Evolutionary conservation across 2,797 vertebrate genomes (phyloP).

Genomic region (Phalanger gymnotis): DNA sequence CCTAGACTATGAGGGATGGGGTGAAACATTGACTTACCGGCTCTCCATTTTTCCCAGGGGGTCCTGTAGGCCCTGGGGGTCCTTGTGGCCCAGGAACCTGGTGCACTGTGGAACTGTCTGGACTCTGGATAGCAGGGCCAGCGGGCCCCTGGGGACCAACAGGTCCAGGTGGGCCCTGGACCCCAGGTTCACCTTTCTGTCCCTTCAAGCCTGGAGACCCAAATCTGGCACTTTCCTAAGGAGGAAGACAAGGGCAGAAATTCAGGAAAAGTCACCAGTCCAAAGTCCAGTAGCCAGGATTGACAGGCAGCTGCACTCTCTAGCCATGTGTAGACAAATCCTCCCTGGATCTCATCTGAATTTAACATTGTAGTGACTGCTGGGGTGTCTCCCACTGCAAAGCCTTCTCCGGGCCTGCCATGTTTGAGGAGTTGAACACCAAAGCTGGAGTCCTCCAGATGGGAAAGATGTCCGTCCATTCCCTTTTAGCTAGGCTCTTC

Average conservation of each 20-base stretch:
- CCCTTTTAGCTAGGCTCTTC: not conserved
- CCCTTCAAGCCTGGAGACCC: constrained; percentile 90
- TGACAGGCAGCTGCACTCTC: too few relatives aligned
- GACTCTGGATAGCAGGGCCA: constrained; percentile 63
- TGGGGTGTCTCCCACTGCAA: not conserved
- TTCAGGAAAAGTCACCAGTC: not conserved
- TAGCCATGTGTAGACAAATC: not conserved
- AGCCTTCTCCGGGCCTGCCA: not conserved
- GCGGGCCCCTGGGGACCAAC: constrained; percentile 83
- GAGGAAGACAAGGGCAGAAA: not conserved
- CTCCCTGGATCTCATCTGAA: not conserved
- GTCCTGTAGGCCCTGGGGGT: constrained; percentile 85
- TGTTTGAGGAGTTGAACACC: not conserved
- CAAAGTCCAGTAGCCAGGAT: not conserved
- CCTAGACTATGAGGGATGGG: fast-evolving
- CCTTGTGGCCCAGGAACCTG: constrained; percentile 83
- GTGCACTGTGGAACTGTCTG: constrained; percentile 79
- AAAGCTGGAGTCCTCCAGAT: not conserved
- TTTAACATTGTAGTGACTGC: not conserved
- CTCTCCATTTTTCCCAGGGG: constrained; percentile 86
- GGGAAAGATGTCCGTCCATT: not conserved
- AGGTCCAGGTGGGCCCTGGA: constrained; percentile 82
- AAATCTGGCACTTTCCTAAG: constrained; percentile 91
- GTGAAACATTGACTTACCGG: constrained; percentile 90
- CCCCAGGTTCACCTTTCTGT: constrained; percentile 89